A percentile compares a stretch with the other conserved stretches of the same genome.
Conservation (phyloP, 2,888 invertebrate species). For the Bruchidius siliquastri region DNA sequence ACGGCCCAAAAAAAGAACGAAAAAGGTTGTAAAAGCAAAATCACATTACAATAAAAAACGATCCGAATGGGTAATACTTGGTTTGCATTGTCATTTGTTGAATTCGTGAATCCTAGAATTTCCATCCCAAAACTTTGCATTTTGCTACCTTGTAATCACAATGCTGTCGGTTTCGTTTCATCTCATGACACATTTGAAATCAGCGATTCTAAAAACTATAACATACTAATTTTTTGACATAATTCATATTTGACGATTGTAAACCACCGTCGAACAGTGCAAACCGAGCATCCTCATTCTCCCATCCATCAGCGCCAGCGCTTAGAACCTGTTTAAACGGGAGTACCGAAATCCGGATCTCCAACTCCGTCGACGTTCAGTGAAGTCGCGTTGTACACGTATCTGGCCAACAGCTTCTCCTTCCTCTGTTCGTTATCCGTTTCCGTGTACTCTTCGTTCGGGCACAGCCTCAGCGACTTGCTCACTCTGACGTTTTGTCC, state of each 20-base stretch:
- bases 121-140: too few species aligned
- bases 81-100: not conserved
- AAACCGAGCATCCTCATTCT: not conserved
- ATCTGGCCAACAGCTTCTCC: constrained; percentile 46
- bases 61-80: not conserved
- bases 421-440: constrained; percentile 40
- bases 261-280: too few species aligned
- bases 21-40: not conserved
- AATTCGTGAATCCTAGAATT: too few species aligned
- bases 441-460: constrained; percentile 40
- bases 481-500: constrained; percentile 44
- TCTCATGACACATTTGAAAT: too few species aligned
- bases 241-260: too few species aligned
- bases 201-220: too few species aligned
- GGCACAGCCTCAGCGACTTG: constrained; percentile 44
- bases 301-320: not conserved
- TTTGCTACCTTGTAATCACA: too few species aligned
- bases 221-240: too few species aligned
- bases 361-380: constrained; percentile 54
- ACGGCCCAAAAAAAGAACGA: not conserved
- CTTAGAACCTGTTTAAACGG: constrained; percentile 48
- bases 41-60: not conserved
- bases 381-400: constrained; percentile 46
- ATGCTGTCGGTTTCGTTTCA: too few species aligned
- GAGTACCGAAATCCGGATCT: constrained; percentile 65